Conservation (phyloP, 2,113 vertebrate species). For the Glaucidium brasilianum region DNA sequence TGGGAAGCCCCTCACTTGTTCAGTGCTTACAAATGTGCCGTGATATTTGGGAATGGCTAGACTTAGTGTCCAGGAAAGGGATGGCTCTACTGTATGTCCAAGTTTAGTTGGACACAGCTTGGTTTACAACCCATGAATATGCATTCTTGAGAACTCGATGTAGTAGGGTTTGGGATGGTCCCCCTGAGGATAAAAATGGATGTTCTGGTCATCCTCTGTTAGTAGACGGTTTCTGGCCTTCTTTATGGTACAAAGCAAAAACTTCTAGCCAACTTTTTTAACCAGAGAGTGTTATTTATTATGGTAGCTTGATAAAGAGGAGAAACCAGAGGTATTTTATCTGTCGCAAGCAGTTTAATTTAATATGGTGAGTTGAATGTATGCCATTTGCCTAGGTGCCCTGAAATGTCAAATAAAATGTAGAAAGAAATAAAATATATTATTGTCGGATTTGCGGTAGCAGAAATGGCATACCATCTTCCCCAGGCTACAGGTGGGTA, state of each 20-base stretch:
- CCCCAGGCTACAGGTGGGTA: neutral
- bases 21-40: neutral
- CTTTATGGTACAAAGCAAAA: neutral
- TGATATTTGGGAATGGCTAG: neutral
- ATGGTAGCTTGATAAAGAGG: neutral
- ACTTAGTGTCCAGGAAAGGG: neutral
- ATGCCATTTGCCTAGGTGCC: neutral
- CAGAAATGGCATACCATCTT: neutral
- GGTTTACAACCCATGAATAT: neutral
- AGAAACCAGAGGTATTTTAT: neutral
- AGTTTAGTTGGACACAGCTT: neutral
- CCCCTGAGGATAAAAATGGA: neutral
- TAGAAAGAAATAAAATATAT: neutral
- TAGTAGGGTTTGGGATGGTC: neutral
- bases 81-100: rapidly evolving
- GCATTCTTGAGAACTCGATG: neutral
- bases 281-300: neutral
- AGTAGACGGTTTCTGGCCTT: neutral
- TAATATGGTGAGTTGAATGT: neutral
- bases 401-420: neutral
- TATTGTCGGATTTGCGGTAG: neutral
- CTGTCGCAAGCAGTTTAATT: neutral
- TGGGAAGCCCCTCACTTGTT: neutral
- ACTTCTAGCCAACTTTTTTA: neutral
- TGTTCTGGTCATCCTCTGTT: neutral